Percentiles rank a stretch among this genome's conserved stretches.
Evolutionary conservation across 2,797 vertebrate genomes (phyloP).

Genomic region (Sciurus carolinensis): DNA sequence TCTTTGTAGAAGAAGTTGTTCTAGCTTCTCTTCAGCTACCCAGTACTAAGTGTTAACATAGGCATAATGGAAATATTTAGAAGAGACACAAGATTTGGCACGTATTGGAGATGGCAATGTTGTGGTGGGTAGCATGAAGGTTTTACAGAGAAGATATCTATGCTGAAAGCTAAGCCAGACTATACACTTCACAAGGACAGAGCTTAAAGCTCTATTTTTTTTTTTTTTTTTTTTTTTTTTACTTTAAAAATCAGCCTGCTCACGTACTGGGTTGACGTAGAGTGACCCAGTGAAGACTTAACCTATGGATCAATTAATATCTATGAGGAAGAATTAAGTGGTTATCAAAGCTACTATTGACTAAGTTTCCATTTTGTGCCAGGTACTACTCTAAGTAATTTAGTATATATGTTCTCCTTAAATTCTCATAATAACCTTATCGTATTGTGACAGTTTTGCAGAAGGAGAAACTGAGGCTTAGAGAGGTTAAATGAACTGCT

Average conservation of each 20-base stretch:
- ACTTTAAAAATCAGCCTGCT: background rate
- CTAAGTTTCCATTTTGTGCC: background rate
- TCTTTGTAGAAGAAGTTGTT: background rate
- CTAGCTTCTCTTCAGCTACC: background rate
- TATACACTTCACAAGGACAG: background rate
- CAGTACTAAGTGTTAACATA: background rate
- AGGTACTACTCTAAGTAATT: background rate
- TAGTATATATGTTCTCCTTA: background rate
- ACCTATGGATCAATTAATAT: slow-evolving; percentile 19
- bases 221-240: background rate
- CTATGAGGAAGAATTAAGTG: background rate
- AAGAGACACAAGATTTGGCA: background rate
- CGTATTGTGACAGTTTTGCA: background rate
- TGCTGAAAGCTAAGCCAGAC: background rate
- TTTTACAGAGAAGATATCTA: background rate
- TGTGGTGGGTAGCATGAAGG: background rate
- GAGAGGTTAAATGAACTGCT: background rate
- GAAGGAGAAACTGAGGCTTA: background rate
- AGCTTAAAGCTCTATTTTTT: background rate
- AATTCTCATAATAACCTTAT: background rate
- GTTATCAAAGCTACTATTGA: background rate
- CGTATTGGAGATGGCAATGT: background rate
- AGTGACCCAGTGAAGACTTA: background rate
- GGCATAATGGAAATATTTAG: background rate
- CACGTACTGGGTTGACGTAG: background rate